Evolutionary conservation across 2,113 vertebrate genomes (phyloP).

Genomic region (Oplegnathus fasciatus): DNA sequence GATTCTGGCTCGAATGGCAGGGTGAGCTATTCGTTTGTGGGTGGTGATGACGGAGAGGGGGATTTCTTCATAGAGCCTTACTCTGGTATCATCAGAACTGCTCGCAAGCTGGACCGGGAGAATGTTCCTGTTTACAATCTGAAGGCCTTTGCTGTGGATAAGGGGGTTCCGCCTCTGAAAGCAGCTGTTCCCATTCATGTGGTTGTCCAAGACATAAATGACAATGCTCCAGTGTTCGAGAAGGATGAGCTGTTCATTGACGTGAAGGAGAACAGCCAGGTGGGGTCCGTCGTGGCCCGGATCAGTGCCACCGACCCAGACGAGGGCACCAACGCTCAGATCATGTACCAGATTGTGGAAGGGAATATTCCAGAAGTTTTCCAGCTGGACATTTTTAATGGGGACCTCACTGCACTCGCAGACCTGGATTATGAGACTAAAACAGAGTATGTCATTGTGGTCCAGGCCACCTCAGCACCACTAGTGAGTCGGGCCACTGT

Average conservation of each 20-base stretch:
- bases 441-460: conserved; percentile 93
- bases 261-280: conserved; percentile 92
- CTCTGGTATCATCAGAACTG: conserved; percentile 93
- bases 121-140: conserved; percentile 92
- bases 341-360: conserved; percentile 98
- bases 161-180: conserved; percentile 89
- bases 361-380: conserved; percentile 96
- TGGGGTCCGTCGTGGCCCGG: conserved; percentile 92
- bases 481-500: conserved; percentile 95
- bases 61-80: conserved; percentile 94
- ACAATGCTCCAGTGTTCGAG: conserved; percentile 96
- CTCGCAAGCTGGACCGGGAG: conserved; percentile 93
- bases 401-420: conserved; percentile 91
- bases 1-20: conserved; percentile 93
- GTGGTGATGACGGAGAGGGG: conserved; percentile 93
- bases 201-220: conserved; percentile 93
- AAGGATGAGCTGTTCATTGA: conserved; percentile 92
- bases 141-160: conserved; percentile 92
- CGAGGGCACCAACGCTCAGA: conserved; percentile 95
- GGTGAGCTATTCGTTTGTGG: conserved; percentile 92
- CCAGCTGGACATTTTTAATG: conserved; percentile 94
- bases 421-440: conserved; percentile 94
- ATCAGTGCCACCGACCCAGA: conserved; percentile 93
- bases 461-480: conserved; percentile 96
- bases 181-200: conserved; percentile 91